A percentile compares a stretch with the other conserved stretches of the same genome.
These are phyloP conservation scores for Drosophila littoralis DNA, from an alignment of 1,140 invertebrate genomes.

Conservation along the genomic window DNA sequence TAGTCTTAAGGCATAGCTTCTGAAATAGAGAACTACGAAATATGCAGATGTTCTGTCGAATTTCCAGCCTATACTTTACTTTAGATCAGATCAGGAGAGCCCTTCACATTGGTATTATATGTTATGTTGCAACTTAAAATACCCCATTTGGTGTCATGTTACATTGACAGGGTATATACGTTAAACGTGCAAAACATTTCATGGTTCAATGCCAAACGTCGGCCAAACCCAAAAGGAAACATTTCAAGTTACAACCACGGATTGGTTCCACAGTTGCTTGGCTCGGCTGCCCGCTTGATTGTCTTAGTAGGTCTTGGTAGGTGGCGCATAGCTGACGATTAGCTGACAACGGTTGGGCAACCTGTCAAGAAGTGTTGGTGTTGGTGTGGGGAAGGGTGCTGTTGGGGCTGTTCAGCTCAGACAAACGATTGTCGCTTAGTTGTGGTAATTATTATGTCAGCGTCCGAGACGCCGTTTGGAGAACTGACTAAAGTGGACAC, in stretches of 20 bases:
- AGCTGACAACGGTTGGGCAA: constrained; percentile 56
- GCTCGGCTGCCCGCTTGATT: constrained; percentile 3
- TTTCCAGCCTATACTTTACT: too few relatives aligned
- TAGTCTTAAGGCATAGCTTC: too few relatives aligned
- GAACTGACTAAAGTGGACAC: constrained; percentile 4
- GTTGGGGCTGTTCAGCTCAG: neutral
- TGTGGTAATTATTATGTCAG: constrained; percentile 79
- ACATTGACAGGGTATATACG: constrained; percentile 16
- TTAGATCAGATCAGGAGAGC: too few relatives aligned
- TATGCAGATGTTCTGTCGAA: too few relatives aligned
- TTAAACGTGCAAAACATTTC: constrained; percentile 44
- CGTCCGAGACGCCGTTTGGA: constrained; percentile 20
- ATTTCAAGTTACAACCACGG: constrained; percentile 52
- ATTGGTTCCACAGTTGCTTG: constrained; percentile 12
- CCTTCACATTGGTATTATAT: too few relatives aligned
- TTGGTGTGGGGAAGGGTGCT: neutral
- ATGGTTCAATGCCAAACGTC: constrained; percentile 72
- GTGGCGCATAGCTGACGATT: constrained; percentile 44
- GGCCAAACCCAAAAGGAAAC: constrained; percentile 57
- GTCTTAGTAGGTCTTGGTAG: constrained; percentile 28
- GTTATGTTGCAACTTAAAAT: too few relatives aligned
- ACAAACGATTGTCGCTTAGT: constrained; percentile 63
- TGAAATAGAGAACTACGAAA: too few relatives aligned
- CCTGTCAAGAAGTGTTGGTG: constrained; percentile 22
- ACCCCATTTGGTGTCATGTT: neutral